Percentiles rank a stretch among this genome's conserved stretches.
phyloP scores from a whole-genome alignment of 2,113 vertebrate genomes.

The Raphicerus campestris region DNA sequence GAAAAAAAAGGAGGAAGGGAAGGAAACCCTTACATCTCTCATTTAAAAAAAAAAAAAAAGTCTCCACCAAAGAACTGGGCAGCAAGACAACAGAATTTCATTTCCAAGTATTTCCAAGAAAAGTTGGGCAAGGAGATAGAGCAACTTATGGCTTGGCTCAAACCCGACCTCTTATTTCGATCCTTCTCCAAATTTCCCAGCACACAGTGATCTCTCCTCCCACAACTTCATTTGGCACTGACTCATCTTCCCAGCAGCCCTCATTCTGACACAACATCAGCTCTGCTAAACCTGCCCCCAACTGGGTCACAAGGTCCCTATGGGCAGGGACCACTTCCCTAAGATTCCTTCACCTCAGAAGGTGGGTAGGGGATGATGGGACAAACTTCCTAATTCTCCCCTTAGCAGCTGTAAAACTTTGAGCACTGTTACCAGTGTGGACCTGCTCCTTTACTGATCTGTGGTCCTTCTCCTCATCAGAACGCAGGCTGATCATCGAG shows the following conservation, averaged over 20 bases:
- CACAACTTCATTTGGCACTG: neutral
- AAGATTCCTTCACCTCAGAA: neutral
- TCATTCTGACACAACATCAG: neutral
- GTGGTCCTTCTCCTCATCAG: neutral
- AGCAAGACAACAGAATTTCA: slow-evolving; percentile 4
- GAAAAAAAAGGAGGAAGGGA: too few relatives aligned
- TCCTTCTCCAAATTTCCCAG: neutral
- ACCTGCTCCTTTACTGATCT: neutral
- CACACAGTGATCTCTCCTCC: neutral
- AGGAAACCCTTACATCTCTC: neutral
- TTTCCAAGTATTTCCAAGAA: slow-evolving; percentile 37
- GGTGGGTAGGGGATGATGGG: neutral
- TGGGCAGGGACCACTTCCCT: neutral
- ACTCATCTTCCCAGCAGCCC: neutral
- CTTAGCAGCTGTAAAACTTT: neutral
- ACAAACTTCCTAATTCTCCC: neutral
- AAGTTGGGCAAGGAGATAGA: neutral
- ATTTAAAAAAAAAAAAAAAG: neutral
- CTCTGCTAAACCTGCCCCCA: neutral
- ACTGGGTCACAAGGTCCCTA: neutral
- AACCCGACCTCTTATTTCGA: neutral
- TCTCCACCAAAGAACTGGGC: neutral
- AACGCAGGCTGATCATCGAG: neutral
- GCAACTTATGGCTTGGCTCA: neutral
- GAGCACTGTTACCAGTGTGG: neutral